These are phyloP conservation scores for Brachymystax lenok DNA, from an alignment of 2,797 vertebrate genomes.

Conservation along the genomic window DNA sequence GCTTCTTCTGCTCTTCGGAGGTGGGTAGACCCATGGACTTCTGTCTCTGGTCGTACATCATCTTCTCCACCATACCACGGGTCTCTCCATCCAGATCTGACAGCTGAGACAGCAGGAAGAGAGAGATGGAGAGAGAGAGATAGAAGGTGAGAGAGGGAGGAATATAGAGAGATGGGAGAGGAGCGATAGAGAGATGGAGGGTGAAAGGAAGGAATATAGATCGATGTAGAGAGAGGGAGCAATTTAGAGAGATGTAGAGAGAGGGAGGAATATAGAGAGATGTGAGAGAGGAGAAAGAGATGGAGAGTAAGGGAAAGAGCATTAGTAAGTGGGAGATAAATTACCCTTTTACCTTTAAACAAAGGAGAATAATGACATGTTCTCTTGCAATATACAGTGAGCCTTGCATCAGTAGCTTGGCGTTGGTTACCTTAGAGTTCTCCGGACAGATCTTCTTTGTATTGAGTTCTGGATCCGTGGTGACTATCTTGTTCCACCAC, in stretches of 20 bases:
- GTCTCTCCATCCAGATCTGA: conserved; percentile 98
- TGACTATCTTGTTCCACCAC: conserved; percentile 92
- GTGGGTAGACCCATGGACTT: conserved; percentile 98
- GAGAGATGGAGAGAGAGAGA: not conserved
- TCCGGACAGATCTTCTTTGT: conserved; percentile 98
- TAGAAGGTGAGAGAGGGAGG: too few species aligned
- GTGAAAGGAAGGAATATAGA: not conserved
- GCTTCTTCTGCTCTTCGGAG: conserved; percentile 98
- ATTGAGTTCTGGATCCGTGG: conserved; percentile 94
- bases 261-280: not conserved
- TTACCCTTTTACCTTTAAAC: not conserved
- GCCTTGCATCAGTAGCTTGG: not conserved
- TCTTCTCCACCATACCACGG: conserved; percentile 98
- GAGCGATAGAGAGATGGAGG: too few species aligned
- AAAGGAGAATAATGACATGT: not conserved
- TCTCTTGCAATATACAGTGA: not conserved
- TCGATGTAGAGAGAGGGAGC: too few species aligned
- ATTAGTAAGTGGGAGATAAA: not conserved
- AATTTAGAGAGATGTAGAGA: too few species aligned
- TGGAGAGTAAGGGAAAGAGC: too few species aligned
- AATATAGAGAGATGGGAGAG: not conserved
- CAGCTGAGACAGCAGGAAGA: conserved; percentile 70
- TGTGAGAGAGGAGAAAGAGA: too few species aligned
- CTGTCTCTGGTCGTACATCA: conserved; percentile 99
- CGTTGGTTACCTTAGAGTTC: conserved; percentile 90